Base-by-base conservation (phyloP, 2,888 invertebrate species). In the Mycalesis mineus region DNA sequence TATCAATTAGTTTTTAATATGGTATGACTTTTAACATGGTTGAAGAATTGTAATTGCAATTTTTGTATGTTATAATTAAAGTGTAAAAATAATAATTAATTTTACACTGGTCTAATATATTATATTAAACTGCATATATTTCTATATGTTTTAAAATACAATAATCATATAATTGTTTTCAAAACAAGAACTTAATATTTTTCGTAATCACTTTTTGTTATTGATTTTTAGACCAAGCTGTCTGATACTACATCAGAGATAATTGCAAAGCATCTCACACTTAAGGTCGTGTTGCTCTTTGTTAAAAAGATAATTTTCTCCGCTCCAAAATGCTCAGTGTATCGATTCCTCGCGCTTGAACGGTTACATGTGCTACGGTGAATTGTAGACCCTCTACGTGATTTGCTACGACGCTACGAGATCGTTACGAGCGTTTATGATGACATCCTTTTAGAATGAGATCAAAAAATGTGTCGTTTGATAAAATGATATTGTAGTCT, bases 331-430 rank as follows among this genome's bases (percentile, higher is more conserved):
- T 51, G 48, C 48, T 48, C 55, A 45, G 52, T 62, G 53, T 54
- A 60, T 60, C 51, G 59, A 59, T 60, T 55, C 36, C 48, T 57
- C 33, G 33, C 58, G 51, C 55, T 54, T 31, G 57, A 56, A 14
- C 29, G 13, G 50, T 50, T 51, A 41, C 57, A 44, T 36, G 40
- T 47, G 51, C 57, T 57, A 60, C 62, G 60, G 41, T 55, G 57
- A 52, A 60, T 57, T 60, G 48, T 62, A 60, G 52, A 57, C 39
- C 42, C 33, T 36, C 60, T 60, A 62, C 60, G 60, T 60, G 54
- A 55, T 62, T 55, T 60, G 57, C 55, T 60, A 55, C 48, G 47
- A 57, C 54, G 57, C 50, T 59, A 59, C 47, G 48, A 59, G 33
- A 47, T 45, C 40, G n/a, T 54, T 54, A 28, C 3, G 3, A 28